Evolutionary conservation across 2,797 vertebrate genomes (phyloP).

Genomic region (Alfaro cultratus): DNA sequence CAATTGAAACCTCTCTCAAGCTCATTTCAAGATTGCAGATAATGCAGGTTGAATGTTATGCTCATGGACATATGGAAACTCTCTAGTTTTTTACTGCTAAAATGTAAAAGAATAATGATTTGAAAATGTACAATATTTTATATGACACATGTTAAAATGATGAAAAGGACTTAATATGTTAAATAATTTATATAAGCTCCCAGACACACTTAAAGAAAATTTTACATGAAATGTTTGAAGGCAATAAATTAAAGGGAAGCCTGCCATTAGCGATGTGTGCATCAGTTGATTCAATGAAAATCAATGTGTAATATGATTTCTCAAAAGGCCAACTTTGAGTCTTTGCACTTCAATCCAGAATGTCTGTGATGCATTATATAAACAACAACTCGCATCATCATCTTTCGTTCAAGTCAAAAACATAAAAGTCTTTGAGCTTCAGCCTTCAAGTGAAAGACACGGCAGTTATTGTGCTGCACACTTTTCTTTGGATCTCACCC

Average conservation of each 20-base stretch:
- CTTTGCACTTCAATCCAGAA: conserved; percentile 19
- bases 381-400: conserved; percentile 14
- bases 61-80: not conserved
- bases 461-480: conserved; percentile 34
- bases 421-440: conserved; percentile 20
- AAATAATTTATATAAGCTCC: not conserved
- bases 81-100: not conserved
- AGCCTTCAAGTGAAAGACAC: conserved; percentile 16
- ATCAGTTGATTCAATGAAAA: conserved; percentile 1
- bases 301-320: conserved; percentile 3
- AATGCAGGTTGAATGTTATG: not conserved
- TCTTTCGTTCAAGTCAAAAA: conserved; percentile 25
- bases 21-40: not conserved
- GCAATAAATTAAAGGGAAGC: not conserved
- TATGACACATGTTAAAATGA: not conserved
- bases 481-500: conserved; percentile 19
- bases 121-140: not conserved
- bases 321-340: not conserved
- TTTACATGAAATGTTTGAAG: not conserved
- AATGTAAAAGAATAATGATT: not conserved
- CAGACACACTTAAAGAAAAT: not conserved
- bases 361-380: conserved; percentile 17
- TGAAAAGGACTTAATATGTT: not conserved
- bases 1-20: conserved; percentile 23
- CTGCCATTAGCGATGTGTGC: not conserved